Conservation (phyloP, 1,140 invertebrate species). For the Nephila pilipes region DNA sequence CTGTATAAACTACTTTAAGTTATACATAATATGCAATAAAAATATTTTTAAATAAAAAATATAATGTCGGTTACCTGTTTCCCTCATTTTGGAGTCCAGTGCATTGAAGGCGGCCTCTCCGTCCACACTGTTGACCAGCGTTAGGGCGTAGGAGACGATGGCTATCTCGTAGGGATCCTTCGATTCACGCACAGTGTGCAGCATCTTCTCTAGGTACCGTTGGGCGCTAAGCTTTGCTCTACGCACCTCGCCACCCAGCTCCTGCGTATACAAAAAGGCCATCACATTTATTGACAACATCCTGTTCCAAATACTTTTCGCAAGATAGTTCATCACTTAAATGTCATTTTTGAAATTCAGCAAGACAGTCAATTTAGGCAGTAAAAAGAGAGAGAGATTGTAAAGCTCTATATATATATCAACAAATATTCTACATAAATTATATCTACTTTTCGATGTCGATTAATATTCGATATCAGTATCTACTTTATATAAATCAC, state of each 20-base stretch:
- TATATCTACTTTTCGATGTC: no score
- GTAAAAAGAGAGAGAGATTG: not conserved
- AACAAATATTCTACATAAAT: no score
- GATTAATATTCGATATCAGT: no score
- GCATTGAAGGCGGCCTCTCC: conserved; percentile 91
- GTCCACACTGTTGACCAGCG: conserved; percentile 88
- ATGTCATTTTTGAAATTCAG: not conserved
- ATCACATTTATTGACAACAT: no score
- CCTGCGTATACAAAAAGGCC: conserved; percentile 80
- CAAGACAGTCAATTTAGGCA: not conserved
- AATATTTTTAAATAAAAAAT: no score
- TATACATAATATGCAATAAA: no score
- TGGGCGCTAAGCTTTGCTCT: conserved; percentile 86
- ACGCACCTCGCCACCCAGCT: conserved; percentile 87
- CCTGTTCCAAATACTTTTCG: no score
- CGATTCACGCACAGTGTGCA: conserved; percentile 87
- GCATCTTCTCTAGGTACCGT: conserved; percentile 91
- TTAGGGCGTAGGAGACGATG: conserved; percentile 92
- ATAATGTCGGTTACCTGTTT: conserved; percentile 83
- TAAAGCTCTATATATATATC: no score
- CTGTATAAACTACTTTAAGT: no score
- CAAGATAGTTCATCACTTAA: no score
- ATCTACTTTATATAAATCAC: no score
- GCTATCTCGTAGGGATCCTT: conserved; percentile 92
- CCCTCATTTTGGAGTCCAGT: conserved; percentile 85